Conservation (phyloP, 2,113 vertebrate species). For the Hepsetus odoe region DNA sequence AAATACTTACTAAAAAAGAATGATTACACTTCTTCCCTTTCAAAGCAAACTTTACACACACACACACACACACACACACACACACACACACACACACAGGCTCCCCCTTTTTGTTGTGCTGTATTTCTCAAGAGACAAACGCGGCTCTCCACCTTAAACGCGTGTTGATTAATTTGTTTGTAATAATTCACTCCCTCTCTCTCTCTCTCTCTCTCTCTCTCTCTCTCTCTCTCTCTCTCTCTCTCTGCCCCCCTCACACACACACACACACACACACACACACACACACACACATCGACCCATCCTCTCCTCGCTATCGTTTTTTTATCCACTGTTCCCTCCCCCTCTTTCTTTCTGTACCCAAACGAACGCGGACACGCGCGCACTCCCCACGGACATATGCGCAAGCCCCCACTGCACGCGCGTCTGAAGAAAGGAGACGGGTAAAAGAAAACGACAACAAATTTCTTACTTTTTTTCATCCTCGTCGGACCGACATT, state of each 20-base stretch:
- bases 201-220: constrained; percentile 43
- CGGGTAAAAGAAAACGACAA: constrained; percentile 68
- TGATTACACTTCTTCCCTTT: no score
- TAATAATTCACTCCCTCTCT: constrained; percentile 71
- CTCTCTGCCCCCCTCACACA: constrained; percentile 27
- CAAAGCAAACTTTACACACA: constrained; percentile 66
- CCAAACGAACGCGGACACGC: constrained; percentile 52
- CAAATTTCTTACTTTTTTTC: constrained; percentile 79
- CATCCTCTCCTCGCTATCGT: constrained; percentile 47
- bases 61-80: constrained; percentile 31
- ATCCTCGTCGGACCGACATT: constrained; percentile 68
- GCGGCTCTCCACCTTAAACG: constrained; percentile 67
- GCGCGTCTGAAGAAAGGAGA: constrained; percentile 41
- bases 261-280: constrained; percentile 58
- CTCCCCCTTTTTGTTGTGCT: constrained; percentile 47
- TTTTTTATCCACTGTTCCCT: constrained; percentile 40
- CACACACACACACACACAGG: constrained; percentile 1
- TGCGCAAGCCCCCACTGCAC: constrained; percentile 63
- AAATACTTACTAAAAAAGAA: no score
- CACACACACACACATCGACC: constrained; percentile 53
- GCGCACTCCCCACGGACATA: constrained; percentile 33
- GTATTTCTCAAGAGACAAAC: constrained; percentile 59
- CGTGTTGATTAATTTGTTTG: constrained; percentile 79
- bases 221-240: background rate
- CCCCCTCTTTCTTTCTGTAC: constrained; percentile 51